Evolutionary conservation across 37 sponge, comb jelly and placozoan species (phyloP).

Genomic region (Tethya wilhelma): DNA sequence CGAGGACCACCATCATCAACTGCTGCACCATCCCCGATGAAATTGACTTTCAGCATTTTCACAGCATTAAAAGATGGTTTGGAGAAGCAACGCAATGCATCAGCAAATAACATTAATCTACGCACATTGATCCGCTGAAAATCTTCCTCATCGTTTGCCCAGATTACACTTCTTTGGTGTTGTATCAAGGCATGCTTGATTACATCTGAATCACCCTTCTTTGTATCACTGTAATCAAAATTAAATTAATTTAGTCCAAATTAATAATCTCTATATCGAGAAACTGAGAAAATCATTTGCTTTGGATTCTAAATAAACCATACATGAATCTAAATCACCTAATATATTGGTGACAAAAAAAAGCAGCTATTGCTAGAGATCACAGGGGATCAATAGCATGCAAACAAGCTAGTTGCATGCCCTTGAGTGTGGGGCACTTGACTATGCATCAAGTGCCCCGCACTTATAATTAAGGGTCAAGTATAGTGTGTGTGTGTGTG

Average conservation of each 20-base stretch:
- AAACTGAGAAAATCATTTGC: no score
- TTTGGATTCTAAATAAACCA: no score
- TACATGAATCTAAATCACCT: no score
- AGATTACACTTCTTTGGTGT: conserved; percentile 24
- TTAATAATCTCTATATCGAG: no score
- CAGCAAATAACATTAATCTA: neutral
- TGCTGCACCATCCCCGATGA: conserved; percentile 33
- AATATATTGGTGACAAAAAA: no score
- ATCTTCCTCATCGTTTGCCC: conserved; percentile 18
- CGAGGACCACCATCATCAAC: conserved; percentile 54
- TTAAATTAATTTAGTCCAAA: no score
- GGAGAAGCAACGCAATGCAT: conserved; percentile 29
- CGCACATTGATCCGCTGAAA: conserved; percentile 26
- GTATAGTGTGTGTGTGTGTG: neutral
- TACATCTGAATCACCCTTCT: neutral
- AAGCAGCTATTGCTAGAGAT: no score
- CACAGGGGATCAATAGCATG: no score
- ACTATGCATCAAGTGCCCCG: no score
- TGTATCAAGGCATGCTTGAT: conserved; percentile 16
- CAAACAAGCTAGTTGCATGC: no score
- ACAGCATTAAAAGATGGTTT: conserved; percentile 17
- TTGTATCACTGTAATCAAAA: neutral
- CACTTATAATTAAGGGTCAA: no score
- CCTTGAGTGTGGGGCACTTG: no score
- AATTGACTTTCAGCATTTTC: conserved; percentile 24